These are phyloP conservation scores for Euphonia xanthogaster DNA, from an alignment of 2,797 vertebrate species.

Conservation along the genomic window DNA sequence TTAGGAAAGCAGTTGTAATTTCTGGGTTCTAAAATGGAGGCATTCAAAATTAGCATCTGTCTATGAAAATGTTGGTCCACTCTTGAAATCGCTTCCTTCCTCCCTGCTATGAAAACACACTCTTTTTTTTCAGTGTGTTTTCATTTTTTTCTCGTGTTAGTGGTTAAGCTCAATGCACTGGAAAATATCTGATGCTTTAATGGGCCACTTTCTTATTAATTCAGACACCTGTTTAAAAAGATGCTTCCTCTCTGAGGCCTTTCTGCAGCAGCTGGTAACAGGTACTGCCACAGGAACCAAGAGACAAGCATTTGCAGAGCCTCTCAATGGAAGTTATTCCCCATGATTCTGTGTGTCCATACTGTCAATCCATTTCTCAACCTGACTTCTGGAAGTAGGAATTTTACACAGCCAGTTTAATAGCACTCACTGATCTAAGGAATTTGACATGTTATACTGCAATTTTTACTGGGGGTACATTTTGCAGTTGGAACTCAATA, in stretches of 20 bases:
- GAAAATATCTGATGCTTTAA: background rate
- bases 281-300: background rate
- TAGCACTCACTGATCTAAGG: background rate
- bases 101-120: background rate
- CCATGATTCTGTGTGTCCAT: background rate
- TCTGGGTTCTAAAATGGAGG: conserved; percentile 43
- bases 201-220: background rate
- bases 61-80: background rate
- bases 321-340: background rate
- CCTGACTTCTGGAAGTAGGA: background rate
- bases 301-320: background rate
- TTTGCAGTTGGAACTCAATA: background rate
- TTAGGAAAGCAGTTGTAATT: conserved; percentile 16
- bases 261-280: background rate
- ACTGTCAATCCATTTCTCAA: background rate
- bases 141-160: background rate
- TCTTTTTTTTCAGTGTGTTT: background rate
- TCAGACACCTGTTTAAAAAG: background rate
- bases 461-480: background rate
- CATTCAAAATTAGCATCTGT: background rate
- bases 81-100: conserved; percentile 10
- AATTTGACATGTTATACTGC: background rate
- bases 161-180: background rate
- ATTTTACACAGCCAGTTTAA: background rate
- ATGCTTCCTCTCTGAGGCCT: background rate